Base-by-base conservation (phyloP, 92 coral and sea anemone genomes). In the Scolanthus callimorphus region DNA sequence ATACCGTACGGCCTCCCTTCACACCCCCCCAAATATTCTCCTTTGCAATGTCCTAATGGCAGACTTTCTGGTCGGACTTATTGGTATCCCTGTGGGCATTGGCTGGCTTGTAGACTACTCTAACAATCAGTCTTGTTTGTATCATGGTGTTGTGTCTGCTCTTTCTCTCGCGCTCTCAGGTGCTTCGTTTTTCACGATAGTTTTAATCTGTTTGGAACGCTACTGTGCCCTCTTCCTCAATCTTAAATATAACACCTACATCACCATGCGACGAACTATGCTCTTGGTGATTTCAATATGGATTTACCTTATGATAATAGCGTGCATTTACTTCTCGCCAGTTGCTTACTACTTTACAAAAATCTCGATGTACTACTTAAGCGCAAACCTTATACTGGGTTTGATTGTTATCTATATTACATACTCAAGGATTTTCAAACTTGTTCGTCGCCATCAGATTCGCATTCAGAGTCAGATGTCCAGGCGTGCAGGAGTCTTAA, bases 21-120 rank as follows among this genome's bases (percentile, higher is more conserved):
- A 19, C 30, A 53, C 56, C 27, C 75, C 75, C 17, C 65, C 75
- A 11, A 68, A 68, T 57, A 29, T 68, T n/a, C 56, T 68, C 48
- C 54, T 68, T 1, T 68, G 65, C 8, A 50, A 59, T 29, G 17
- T 68, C 25, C 61, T 60, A 29, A 28, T 61, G 44, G 75, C 65
- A 0, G 75, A 68, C 28, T 2, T 44, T 13, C 48, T 68, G 28
- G 26, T 52, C 11, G 75, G 75, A 13, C 58, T 57, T 11, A 39
- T 68, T 27, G 27, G 47, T 26, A 29, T 68, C 31, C 75, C 75
- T 15, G 45, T 68, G 27, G 52, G 6, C 31, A 30, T 68, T 29
- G 37, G 54, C 1, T 68, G 75, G 75, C 12, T 68, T 11, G n/a
- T 26, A 4, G 31, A 44, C 53, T 29, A 20, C 21, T 25, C 31